Percentiles rank a stretch among this genome's conserved stretches.
Evolutionary conservation across 2,797 vertebrate species (phyloP).

Genomic region (Spinus pinus): DNA sequence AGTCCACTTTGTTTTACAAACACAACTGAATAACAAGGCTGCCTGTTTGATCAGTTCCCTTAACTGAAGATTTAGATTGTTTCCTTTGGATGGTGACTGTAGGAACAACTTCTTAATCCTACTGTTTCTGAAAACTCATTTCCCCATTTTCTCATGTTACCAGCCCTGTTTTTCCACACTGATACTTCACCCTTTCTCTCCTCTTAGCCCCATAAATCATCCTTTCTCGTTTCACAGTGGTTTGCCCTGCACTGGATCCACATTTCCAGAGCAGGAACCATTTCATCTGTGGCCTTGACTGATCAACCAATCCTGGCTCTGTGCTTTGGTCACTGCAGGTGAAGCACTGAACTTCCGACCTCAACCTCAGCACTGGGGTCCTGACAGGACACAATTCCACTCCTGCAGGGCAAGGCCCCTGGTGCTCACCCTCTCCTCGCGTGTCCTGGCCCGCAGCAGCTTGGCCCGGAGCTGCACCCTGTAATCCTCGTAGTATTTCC

Average conservation of each 20-base stretch:
- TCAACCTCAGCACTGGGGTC: not conserved
- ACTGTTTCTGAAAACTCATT: slow-evolving; percentile 15
- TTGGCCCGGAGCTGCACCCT: slow-evolving; percentile 86
- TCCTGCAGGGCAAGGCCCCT: not conserved
- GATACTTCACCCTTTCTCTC: not conserved
- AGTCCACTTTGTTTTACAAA: not conserved
- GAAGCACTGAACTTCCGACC: not conserved
- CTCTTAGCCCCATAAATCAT: not conserved
- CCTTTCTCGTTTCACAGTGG: not conserved
- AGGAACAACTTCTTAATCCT: slow-evolving; percentile 39
- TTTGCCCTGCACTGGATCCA: not conserved
- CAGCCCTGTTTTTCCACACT: not conserved
- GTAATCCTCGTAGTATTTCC: slow-evolving; percentile 89
- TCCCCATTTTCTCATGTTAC: slow-evolving; percentile 6
- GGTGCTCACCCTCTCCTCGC: slow-evolving; percentile 85
- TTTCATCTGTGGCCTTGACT: not conserved
- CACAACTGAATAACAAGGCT: not conserved
- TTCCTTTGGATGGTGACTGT: slow-evolving; percentile 28
- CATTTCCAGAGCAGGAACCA: not conserved
- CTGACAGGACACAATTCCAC: not conserved
- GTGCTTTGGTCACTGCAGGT: not conserved
- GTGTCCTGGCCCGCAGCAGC: slow-evolving; percentile 86
- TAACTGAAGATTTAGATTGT: not conserved
- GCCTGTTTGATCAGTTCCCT: not conserved
- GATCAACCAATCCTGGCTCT: not conserved